These are phyloP conservation scores for Auanema freiburgensis DNA, from an alignment of 2,888 invertebrate species.

Conservation along the genomic window DNA sequence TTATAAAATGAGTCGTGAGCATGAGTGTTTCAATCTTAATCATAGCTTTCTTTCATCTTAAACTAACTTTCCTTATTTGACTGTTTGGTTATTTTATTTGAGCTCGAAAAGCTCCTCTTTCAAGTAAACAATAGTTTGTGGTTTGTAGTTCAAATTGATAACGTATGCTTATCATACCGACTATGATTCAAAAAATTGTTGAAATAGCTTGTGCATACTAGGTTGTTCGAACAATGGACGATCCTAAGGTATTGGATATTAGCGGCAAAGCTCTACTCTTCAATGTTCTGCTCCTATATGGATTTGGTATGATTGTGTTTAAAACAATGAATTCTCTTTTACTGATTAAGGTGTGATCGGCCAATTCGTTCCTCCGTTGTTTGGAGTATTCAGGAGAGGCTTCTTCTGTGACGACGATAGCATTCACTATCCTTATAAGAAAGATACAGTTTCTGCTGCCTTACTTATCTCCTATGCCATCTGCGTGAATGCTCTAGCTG, in stretches of 20 bases:
- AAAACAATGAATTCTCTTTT: too few relatives aligned
- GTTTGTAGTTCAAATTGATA: too few relatives aligned
- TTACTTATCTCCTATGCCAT: constrained; percentile 31
- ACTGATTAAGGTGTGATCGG: constrained; percentile 33
- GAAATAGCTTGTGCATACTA: constrained; percentile 13
- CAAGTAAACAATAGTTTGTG: too few relatives aligned
- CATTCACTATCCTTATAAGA: constrained; percentile 37
- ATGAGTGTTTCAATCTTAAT: too few relatives aligned
- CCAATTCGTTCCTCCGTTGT: constrained; percentile 29
- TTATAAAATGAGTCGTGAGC: too few relatives aligned
- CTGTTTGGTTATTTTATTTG: too few relatives aligned
- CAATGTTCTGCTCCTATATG: constrained; percentile 38
- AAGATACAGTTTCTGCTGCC: constrained; percentile 27
- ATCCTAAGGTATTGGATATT: constrained; percentile 29
- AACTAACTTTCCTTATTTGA: too few relatives aligned
- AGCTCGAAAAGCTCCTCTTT: too few relatives aligned
- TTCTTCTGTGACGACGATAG: constrained; percentile 50
- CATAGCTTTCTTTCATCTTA: too few relatives aligned
- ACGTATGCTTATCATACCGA: too few relatives aligned
- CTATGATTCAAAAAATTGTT: too few relatives aligned
- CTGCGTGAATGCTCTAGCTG: constrained; percentile 27
- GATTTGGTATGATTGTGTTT: constrained; percentile 33
- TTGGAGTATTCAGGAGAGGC: constrained; percentile 37
- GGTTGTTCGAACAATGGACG: constrained; percentile 33
- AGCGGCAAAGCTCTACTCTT: constrained; percentile 28